These are phyloP conservation scores for Hyperoplus lanceolatus DNA, from an alignment of 2,797 vertebrate species.

Conservation along the genomic window DNA sequence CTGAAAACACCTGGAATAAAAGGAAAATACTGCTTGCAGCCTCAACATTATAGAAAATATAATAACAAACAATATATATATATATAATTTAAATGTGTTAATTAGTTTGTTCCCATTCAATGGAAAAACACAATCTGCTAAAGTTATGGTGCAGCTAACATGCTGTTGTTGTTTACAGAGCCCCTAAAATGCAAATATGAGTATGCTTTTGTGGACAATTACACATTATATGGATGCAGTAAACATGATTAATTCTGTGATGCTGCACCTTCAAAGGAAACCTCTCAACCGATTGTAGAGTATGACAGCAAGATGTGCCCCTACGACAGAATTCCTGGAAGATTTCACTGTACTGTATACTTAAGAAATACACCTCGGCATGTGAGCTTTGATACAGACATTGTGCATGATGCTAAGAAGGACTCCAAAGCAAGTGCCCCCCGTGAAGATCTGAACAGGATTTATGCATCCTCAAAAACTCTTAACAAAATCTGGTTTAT, in stretches of 20 bases:
- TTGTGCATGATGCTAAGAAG: conserved; percentile 18
- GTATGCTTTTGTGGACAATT: background rate
- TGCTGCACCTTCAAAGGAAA: conserved; percentile 3
- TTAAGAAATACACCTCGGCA: conserved; percentile 34
- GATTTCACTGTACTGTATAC: conserved; percentile 27
- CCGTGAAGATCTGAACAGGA: conserved; percentile 24
- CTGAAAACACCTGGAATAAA: background rate
- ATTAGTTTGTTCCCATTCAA: background rate
- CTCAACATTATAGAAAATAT: background rate
- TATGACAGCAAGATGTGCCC: background rate
- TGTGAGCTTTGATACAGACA: conserved; percentile 39
- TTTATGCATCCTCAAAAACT: background rate
- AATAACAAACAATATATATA: background rate
- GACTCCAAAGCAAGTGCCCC: conserved; percentile 29
- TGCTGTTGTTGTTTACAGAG: background rate
- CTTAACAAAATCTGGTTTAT: background rate
- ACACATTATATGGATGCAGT: background rate
- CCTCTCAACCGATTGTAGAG: background rate
- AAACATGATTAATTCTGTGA: background rate
- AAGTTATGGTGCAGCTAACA: background rate
- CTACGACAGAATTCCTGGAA: conserved; percentile 34
- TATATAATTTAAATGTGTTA: background rate
- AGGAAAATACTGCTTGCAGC: background rate
- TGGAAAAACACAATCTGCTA: background rate
- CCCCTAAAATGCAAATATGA: background rate